A percentile compares a stretch with the other conserved stretches of the same genome.
These are phyloP conservation scores for Microcebus tavaratra DNA, from an alignment of 2,113 vertebrate genomes.

Conservation along the genomic window DNA sequence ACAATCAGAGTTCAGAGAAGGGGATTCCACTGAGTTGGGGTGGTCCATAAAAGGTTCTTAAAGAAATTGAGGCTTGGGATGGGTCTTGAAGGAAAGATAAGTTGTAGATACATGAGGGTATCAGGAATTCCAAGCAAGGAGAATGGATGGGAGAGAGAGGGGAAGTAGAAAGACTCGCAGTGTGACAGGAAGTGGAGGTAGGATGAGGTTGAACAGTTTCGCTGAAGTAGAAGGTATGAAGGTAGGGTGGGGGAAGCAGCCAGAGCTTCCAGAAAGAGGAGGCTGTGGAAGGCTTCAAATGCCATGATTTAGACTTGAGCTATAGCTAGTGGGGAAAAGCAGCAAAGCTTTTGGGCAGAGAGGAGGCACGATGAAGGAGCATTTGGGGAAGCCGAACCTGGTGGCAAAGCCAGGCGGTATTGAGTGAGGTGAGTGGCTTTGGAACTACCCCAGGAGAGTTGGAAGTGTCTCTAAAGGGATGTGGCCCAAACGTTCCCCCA, in stretches of 20 bases:
- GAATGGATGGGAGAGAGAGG: not conserved
- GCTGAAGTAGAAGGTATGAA: not conserved
- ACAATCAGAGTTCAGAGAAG: not conserved
- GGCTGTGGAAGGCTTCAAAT: not conserved
- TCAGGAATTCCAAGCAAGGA: not conserved
- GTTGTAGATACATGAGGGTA: not conserved
- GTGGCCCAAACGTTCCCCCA: not conserved
- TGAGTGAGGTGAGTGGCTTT: not conserved
- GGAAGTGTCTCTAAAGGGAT: not conserved
- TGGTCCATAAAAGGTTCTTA: slow-evolving; percentile 15
- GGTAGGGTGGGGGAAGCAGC: not conserved
- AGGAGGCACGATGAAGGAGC: not conserved
- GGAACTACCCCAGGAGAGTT: not conserved
- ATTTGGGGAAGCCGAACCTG: not conserved
- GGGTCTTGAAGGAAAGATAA: not conserved
- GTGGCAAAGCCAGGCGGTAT: not conserved
- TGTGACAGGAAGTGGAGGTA: not conserved
- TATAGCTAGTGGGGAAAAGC: not conserved
- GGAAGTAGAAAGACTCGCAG: not conserved
- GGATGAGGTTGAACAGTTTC: not conserved
- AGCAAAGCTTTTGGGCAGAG: slow-evolving; percentile 18
- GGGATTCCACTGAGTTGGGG: not conserved
- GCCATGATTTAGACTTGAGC: not conserved
- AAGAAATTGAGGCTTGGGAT: not conserved
- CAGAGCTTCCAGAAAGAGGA: slow-evolving; percentile 30